A percentile compares a stretch with the other conserved stretches of the same genome.
Evolutionary conservation across 2,797 vertebrate species (phyloP).

Genomic region (Emydoidea blandingii): DNA sequence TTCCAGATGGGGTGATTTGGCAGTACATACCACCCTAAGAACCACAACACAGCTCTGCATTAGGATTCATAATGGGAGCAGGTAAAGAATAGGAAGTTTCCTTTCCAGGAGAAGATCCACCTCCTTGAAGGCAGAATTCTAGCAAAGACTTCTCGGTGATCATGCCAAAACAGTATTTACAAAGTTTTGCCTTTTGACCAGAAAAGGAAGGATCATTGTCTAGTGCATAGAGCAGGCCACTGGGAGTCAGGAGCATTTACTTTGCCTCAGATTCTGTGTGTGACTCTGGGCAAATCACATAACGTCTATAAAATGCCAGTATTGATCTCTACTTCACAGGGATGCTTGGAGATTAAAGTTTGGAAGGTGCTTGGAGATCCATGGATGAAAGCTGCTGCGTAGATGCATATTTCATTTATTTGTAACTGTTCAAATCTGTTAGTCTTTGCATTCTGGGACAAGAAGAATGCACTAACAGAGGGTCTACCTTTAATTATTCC

Average conservation of each 20-base stretch:
- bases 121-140: background rate
- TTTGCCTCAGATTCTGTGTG: background rate
- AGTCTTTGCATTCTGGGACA: background rate
- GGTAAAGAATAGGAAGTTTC: background rate
- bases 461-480: background rate
- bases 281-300: background rate
- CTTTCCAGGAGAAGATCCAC: background rate
- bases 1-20: background rate
- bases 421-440: background rate
- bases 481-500: constrained; percentile 2
- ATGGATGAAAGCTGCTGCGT: background rate
- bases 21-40: background rate
- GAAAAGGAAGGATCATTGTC: background rate
- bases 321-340: background rate
- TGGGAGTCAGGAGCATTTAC: background rate
- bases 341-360: background rate
- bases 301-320: background rate
- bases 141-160: background rate
- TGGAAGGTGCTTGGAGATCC: background rate
- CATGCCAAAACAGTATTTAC: background rate
- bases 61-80: background rate
- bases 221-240: background rate
- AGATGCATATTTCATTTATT: background rate
- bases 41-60: background rate
- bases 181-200: background rate